Percentiles rank a stretch among this genome's conserved stretches.
These are phyloP conservation scores for Proctacanthus coquilletti DNA, from an alignment of 1,140 invertebrate genomes.

Conservation along the genomic window DNA sequence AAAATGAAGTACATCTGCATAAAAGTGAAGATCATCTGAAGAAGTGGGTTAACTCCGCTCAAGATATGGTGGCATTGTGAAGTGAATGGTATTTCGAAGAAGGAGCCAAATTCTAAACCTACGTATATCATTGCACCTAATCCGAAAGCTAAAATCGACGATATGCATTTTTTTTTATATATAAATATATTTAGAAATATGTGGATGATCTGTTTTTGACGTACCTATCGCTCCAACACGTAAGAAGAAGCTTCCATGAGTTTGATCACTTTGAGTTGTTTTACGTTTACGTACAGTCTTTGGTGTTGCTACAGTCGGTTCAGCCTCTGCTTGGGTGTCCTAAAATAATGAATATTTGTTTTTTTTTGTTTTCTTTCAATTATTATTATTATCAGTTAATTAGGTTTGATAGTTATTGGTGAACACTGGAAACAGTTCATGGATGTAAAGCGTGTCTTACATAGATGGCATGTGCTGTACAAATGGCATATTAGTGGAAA, in stretches of 20 bases:
- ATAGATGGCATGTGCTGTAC: too few species aligned
- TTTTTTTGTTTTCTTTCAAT: too few species aligned
- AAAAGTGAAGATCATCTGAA: conserved; percentile 94
- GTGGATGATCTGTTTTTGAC: too few species aligned
- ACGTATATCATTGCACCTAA: conserved; percentile 96
- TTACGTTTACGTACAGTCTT: conserved; percentile 61
- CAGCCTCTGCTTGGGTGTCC: conserved; percentile 43
- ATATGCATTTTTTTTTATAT: background rate
- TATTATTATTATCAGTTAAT: too few species aligned
- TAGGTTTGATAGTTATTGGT: too few species aligned
- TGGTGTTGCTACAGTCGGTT: conserved; percentile 46
- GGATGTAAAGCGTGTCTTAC: too few species aligned
- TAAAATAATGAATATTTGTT: too few species aligned
- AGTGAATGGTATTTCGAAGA: conserved; percentile 78
- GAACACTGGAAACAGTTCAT: too few species aligned
- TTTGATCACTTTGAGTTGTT: conserved; percentile 82
- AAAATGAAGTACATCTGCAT: conserved; percentile 99
- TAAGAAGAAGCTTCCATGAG: conserved; percentile 91
- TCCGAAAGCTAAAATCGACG: conserved; percentile 64
- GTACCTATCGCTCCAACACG: conserved; percentile 89
- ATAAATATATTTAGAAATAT: conserved; percentile 1
- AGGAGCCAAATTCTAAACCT: conserved; percentile 84
- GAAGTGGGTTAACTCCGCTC: conserved; percentile 74
- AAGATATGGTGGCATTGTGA: conserved; percentile 82
- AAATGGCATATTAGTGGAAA: too few species aligned